These are phyloP conservation scores for Thalassarche chlororhynchos DNA, from an alignment of 2,113 vertebrate genomes.

Conservation along the genomic window DNA sequence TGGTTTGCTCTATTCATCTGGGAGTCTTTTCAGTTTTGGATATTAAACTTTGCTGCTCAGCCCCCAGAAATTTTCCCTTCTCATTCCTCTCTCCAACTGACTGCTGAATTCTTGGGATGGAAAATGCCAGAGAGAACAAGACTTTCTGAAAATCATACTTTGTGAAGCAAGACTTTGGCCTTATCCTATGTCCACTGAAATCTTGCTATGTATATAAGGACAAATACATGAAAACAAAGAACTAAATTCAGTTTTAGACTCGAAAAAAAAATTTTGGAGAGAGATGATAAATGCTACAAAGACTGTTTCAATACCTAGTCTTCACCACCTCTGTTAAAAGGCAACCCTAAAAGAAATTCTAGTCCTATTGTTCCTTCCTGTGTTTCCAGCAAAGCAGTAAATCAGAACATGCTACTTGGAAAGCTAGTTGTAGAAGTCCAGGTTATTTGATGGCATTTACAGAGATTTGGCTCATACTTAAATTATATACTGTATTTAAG, in stretches of 20 bases:
- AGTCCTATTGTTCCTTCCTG: neutral
- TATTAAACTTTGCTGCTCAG: neutral
- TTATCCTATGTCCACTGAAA: neutral
- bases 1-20: neutral
- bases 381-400: slow-evolving; percentile 6
- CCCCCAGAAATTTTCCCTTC: neutral
- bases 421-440: neutral
- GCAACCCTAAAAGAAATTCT: neutral
- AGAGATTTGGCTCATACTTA: slow-evolving; percentile 4
- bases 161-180: neutral
- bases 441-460: slow-evolving; percentile 12
- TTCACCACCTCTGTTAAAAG: neutral
- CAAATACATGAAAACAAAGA: neutral
- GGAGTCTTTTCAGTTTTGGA: neutral
- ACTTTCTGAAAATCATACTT: neutral
- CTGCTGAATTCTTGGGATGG: neutral
- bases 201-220: neutral
- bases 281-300: neutral
- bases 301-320: neutral
- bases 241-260: neutral
- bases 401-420: slow-evolving; percentile 3
- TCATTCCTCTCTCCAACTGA: neutral
- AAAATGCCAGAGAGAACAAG: neutral
- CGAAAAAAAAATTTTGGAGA: neutral
- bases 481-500: neutral